phyloP scores from a whole-genome alignment of 2,113 vertebrate genomes.

The Todiramphus saurophagus region DNA sequence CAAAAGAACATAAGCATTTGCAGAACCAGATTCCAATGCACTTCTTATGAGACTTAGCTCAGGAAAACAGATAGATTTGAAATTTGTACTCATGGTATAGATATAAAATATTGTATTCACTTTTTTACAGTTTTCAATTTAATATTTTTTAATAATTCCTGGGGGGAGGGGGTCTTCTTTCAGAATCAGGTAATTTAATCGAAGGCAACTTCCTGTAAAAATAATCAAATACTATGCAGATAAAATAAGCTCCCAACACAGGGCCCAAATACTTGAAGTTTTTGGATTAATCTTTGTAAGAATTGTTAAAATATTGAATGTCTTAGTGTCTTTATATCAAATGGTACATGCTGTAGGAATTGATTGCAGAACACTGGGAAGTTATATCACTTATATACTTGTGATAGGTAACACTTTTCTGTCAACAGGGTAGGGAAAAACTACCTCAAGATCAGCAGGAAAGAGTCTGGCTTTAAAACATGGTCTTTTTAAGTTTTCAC shows the following conservation, averaged over 20 bases:
- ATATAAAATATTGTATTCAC: not conserved
- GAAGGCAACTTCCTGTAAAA: constrained; percentile 22
- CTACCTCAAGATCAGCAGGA: not conserved
- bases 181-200: not conserved
- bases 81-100: not conserved
- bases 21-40: not conserved
- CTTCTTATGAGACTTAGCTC: not conserved
- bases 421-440: not conserved
- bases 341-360: not conserved
- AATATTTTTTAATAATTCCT: not conserved
- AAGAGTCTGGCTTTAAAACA: not conserved
- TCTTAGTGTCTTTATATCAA: not conserved
- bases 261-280: not conserved
- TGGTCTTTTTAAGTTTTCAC: not conserved
- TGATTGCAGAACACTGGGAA: not conserved
- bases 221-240: not conserved
- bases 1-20: not conserved
- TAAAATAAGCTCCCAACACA: not conserved
- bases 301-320: not conserved
- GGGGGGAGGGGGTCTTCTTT: not conserved
- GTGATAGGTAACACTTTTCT: not conserved
- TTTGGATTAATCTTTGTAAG: not conserved
- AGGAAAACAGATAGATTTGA: not conserved
- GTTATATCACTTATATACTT: not conserved
- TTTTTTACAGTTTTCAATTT: not conserved